phyloP scores from a whole-genome alignment of 2,113 vertebrate genomes.

The Fukomys damarensis region DNA sequence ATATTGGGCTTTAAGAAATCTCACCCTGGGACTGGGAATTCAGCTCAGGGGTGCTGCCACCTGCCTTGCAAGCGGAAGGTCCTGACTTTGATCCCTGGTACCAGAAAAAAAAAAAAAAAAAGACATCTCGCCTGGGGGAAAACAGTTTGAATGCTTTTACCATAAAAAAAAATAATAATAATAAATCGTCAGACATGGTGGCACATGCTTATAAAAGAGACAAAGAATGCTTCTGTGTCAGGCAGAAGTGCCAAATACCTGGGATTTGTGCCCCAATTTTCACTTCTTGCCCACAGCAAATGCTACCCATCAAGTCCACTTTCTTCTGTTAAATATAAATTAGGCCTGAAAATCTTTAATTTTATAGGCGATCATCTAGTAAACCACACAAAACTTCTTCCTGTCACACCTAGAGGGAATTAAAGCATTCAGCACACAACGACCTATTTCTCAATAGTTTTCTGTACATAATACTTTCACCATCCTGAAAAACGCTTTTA shows the following conservation, averaged over 20 bases:
- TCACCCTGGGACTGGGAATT: no score
- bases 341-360: conserved; percentile 1
- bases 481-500: not conserved
- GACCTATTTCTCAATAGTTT: not conserved
- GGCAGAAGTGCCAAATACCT: not conserved
- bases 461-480: not conserved
- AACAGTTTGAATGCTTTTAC: not conserved
- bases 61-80: no score
- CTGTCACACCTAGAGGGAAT: not conserved
- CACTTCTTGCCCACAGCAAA: not conserved
- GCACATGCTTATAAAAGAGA: not conserved
- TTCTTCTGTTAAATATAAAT: not conserved
- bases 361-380: not conserved
- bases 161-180: not conserved
- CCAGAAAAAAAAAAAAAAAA: no score
- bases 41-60: no score
- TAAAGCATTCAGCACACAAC: not conserved
- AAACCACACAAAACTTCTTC: not conserved
- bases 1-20: not conserved
- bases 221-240: not conserved
- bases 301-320: not conserved
- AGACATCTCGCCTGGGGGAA: not conserved
- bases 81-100: no score
- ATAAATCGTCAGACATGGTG: not conserved
- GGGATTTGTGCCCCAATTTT: not conserved